These are phyloP conservation scores for Sphaerophoria rueppellii DNA, from an alignment of 2,888 invertebrate species.

Conservation along the genomic window DNA sequence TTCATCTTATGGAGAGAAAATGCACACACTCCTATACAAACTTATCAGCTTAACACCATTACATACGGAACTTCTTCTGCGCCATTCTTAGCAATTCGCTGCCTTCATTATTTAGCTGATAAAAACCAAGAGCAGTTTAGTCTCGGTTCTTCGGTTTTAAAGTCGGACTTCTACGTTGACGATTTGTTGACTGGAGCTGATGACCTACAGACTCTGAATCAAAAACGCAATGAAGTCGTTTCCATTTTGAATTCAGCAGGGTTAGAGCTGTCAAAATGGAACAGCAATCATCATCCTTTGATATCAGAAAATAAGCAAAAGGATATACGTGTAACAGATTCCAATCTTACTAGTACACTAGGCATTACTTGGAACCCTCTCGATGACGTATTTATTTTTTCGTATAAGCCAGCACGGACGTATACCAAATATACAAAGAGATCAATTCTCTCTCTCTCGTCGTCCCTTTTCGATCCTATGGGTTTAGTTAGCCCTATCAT, in stretches of 20 bases:
- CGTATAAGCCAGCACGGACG: background rate
- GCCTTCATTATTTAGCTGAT: background rate
- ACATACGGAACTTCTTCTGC: background rate
- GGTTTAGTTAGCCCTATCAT: conserved; percentile 61
- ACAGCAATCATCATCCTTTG: conserved; percentile 71
- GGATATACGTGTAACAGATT: background rate
- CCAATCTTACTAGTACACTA: conserved; percentile 25
- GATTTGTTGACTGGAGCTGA: conserved; percentile 48
- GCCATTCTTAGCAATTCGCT: background rate
- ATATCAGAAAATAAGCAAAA: conserved; percentile 32
- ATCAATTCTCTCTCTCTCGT: conserved; percentile 20
- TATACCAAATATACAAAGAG: background rate
- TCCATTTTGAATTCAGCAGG: conserved; percentile 27
- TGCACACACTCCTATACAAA: background rate
- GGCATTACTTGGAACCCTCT: conserved; percentile 35
- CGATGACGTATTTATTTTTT: conserved; percentile 15
- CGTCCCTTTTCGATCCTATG: conserved; percentile 62
- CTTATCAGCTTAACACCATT: background rate
- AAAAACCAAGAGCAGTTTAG: no score
- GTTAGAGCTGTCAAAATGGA: conserved; percentile 46
- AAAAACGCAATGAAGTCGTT: conserved; percentile 8
- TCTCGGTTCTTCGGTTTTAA: no score
- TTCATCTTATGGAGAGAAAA: background rate
- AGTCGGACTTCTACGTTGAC: no score
- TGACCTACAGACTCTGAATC: conserved; percentile 6